A percentile compares a stretch with the other conserved stretches of the same genome.
Conservation (phyloP, 2,113 vertebrate genomes). For the Oriolus oriolus region DNA sequence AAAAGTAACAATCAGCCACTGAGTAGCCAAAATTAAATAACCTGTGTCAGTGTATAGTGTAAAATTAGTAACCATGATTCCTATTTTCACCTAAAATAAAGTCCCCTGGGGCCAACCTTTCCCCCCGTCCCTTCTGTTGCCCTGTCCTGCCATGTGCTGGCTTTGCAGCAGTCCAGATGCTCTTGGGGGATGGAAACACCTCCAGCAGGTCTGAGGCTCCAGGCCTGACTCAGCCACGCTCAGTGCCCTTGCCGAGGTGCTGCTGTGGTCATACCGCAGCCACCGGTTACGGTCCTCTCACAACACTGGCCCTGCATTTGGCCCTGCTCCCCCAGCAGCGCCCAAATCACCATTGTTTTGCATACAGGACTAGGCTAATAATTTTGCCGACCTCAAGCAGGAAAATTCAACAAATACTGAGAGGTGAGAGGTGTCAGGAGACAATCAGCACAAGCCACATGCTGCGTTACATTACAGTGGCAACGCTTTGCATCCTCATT, state of each 20-base stretch:
- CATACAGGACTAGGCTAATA: neutral
- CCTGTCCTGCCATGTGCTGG: neutral
- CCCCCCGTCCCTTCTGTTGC: accelerated
- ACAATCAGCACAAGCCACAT: neutral
- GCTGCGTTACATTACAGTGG: neutral
- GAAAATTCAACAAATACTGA: neutral
- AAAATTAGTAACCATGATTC: neutral
- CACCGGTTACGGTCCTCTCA: neutral
- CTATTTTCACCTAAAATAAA: neutral
- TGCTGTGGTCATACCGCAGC: accelerated
- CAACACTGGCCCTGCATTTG: neutral
- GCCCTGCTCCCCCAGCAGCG: neutral
- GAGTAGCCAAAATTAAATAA: neutral
- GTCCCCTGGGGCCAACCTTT: neutral
- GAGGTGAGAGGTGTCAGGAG: neutral
- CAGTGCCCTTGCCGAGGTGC: accelerated
- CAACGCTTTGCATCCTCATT: neutral
- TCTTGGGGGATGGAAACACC: neutral
- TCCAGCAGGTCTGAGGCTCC: neutral
- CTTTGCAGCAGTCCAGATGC: neutral
- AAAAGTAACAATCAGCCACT: neutral
- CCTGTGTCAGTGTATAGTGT: neutral
- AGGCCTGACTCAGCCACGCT: accelerated
- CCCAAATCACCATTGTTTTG: neutral
- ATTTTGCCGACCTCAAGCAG: neutral